Evolutionary conservation across 2,113 vertebrate species (phyloP).

Genomic region (Xiphophorus couchianus): DNA sequence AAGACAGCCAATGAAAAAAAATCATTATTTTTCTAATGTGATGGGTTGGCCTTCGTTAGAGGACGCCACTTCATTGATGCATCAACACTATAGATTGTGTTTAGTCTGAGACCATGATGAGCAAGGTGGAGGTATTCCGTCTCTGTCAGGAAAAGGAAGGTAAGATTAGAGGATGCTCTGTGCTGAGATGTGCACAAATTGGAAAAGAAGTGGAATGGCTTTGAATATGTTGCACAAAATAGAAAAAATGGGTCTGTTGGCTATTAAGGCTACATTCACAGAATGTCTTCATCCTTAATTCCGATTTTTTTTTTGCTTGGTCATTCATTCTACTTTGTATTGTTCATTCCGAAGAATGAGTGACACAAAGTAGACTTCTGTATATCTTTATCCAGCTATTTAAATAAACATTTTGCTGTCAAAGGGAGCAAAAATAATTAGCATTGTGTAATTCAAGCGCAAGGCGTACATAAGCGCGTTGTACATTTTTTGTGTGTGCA

Average conservation of each 20-base stretch:
- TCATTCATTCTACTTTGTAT: too few relatives aligned
- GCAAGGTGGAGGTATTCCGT: constrained; percentile 74
- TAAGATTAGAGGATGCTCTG: constrained; percentile 18
- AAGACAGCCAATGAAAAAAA: constrained; percentile 70
- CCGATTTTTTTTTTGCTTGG: too few relatives aligned
- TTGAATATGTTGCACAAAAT: not conserved
- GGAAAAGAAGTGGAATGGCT: not conserved
- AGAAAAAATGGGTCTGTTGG: not conserved
- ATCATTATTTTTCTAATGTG: constrained; percentile 82
- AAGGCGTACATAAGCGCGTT: too few relatives aligned
- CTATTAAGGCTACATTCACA: not conserved
- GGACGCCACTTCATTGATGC: constrained; percentile 57
- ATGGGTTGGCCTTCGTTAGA: constrained; percentile 65
- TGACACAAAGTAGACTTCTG: too few relatives aligned
- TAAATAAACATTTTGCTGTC: too few relatives aligned
- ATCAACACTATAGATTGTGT: constrained; percentile 73
- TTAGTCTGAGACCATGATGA: constrained; percentile 75
- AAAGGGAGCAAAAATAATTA: too few relatives aligned
- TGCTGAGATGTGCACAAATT: constrained; percentile 12
- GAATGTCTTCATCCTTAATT: not conserved
- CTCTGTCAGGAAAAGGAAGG: constrained; percentile 59
- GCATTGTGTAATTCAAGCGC: too few relatives aligned
- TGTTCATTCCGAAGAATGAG: too few relatives aligned
- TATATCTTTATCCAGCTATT: too few relatives aligned
- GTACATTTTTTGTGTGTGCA: too few relatives aligned